Evolutionary conservation across 2,888 invertebrate genomes (phyloP).

Genomic region (Eilema depressum): DNA sequence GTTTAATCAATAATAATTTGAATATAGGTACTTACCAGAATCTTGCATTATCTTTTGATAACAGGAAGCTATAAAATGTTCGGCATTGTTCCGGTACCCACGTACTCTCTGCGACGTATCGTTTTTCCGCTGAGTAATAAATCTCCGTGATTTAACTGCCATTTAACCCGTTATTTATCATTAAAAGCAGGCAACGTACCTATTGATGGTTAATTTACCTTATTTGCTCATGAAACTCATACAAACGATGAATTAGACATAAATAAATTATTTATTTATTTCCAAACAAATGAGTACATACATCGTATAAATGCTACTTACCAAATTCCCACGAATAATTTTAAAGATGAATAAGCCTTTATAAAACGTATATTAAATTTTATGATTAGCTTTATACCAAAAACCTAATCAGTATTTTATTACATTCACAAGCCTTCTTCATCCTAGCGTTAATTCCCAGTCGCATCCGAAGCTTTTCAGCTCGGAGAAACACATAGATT

Average conservation of each 20-base stretch:
- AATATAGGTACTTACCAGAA: neutral
- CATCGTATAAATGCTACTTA: no score
- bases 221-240: conserved; percentile 28
- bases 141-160: conserved; percentile 44
- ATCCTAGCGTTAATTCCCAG: no score
- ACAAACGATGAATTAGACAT: neutral
- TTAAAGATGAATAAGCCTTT: neutral
- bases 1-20: neutral
- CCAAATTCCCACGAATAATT: neutral
- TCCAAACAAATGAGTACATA: no score
- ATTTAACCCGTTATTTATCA: conserved; percentile 34
- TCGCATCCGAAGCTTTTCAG: no score
- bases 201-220: conserved; percentile 39
- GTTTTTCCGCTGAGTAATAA: conserved; percentile 36
- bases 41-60: conserved; percentile 1
- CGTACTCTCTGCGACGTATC: conserved; percentile 28
- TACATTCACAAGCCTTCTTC: no score
- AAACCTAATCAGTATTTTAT: no score
- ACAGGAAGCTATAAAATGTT: conserved; percentile 29
- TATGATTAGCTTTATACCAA: no score
- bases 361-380: neutral
- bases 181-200: conserved; percentile 29
- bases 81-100: conserved; percentile 19
- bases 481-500: no score
- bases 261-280: no score